Conservation (phyloP, 37 sponge, comb jelly and placozoan genomes). For the Crambe crambe region DNA sequence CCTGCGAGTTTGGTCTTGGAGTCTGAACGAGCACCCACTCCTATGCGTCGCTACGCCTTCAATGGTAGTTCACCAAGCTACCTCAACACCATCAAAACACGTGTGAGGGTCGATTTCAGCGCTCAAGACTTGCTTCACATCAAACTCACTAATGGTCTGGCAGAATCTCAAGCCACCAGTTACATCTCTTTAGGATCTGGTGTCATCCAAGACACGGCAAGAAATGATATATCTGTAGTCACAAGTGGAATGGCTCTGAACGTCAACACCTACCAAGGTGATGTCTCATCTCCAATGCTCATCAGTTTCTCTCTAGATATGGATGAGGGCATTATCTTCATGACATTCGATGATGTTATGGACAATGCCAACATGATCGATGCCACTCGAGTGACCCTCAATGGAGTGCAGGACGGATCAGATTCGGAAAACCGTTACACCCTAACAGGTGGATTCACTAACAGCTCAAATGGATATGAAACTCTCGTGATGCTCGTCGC, state of each 20-base stretch:
- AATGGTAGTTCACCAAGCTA: constrained; percentile 64
- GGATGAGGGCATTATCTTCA: constrained; percentile 55
- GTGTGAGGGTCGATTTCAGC: constrained; percentile 39
- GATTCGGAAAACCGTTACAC: constrained; percentile 57
- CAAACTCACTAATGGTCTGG: constrained; percentile 57
- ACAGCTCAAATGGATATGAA: constrained; percentile 72
- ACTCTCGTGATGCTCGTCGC: constrained; percentile 43
- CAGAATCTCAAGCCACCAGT: constrained; percentile 38
- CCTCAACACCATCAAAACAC: constrained; percentile 32
- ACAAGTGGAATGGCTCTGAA: constrained; percentile 8
- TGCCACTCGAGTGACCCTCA: constrained; percentile 67
- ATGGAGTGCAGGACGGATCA: constrained; percentile 38
- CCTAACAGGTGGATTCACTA: constrained; percentile 70
- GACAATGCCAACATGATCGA: constrained; percentile 52
- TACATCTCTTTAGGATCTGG: constrained; percentile 50
- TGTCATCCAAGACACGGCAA: constrained; percentile 75
- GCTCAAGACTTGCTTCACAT: constrained; percentile 62
- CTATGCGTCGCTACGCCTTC: constrained; percentile 19
- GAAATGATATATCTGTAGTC: constrained; percentile 40
- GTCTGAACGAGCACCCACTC: not conserved
- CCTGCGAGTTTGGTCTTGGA: constrained; percentile 6
- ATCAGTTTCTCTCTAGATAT: constrained; percentile 68
- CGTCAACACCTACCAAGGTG: constrained; percentile 44
- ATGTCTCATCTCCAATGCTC: constrained; percentile 64
- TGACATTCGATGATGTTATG: constrained; percentile 84